Evolutionary conservation across 2,797 vertebrate genomes (phyloP).

Genomic region (Tachyglossus aculeatus): DNA sequence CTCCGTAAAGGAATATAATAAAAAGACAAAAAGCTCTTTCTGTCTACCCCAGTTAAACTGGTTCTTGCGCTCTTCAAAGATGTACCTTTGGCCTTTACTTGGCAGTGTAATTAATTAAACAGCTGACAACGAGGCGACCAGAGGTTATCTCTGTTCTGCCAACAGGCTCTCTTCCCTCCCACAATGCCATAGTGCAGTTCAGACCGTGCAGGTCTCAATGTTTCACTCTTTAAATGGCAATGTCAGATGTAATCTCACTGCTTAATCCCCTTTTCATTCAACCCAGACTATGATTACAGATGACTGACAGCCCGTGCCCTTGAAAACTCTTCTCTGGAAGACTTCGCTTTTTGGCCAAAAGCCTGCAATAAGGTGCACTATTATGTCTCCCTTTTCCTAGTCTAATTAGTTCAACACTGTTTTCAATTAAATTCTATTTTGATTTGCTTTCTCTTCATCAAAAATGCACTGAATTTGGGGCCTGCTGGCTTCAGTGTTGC

Average conservation of each 20-base stretch:
- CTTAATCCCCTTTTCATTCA: background rate
- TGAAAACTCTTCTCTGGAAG: accelerated
- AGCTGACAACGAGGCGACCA: slow-evolving; percentile 12
- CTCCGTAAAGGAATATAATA: background rate
- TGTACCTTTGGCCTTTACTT: slow-evolving; percentile 45
- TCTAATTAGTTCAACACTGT: background rate
- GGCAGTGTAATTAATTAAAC: background rate
- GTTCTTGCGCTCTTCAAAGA: slow-evolving; percentile 5
- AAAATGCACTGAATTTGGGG: background rate
- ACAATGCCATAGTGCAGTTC: background rate
- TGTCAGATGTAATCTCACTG: accelerated
- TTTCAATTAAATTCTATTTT: background rate
- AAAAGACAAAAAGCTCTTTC: slow-evolving; percentile 41
- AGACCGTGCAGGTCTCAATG: background rate
- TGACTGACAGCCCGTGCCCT: background rate
- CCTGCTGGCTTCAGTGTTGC: background rate
- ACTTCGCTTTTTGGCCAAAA: background rate
- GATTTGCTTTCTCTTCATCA: accelerated
- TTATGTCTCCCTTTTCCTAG: background rate
- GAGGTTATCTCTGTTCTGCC: slow-evolving; percentile 18
- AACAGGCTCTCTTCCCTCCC: background rate
- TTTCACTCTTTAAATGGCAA: background rate
- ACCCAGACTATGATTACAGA: accelerated
- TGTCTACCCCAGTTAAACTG: background rate
- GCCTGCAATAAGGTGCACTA: background rate